These are phyloP conservation scores for Campoplex nolae DNA, from an alignment of 2,888 invertebrate species.

Conservation along the genomic window DNA sequence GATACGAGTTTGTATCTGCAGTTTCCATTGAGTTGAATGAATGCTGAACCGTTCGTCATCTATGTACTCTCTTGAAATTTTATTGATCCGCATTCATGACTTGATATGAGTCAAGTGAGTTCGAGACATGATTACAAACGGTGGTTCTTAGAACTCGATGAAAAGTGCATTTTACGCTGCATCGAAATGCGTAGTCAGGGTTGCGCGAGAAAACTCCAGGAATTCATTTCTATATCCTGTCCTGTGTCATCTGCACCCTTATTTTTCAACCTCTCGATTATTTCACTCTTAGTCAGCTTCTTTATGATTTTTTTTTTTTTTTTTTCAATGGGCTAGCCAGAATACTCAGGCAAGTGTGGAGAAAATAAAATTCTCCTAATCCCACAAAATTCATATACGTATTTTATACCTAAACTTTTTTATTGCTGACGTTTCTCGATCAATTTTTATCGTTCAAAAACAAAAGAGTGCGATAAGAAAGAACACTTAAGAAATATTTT, in stretches of 20 bases:
- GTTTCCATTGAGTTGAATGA: conserved; percentile 83
- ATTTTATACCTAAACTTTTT: conserved; percentile 10
- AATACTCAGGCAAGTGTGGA: background rate
- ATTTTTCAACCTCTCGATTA: background rate
- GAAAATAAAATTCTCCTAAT: conserved; percentile 15
- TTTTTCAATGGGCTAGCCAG: background rate
- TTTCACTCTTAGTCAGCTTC: conserved; percentile 3
- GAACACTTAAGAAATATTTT: conserved; percentile 17
- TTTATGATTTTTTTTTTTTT: background rate
- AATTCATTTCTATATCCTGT: background rate
- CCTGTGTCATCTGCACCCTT: conserved; percentile 21
- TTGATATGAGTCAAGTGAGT: background rate
- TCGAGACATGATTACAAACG: conserved; percentile 54
- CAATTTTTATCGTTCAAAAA: background rate
- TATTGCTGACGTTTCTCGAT: conserved; percentile 27
- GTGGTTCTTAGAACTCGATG: conserved; percentile 82
- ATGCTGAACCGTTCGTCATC: conserved; percentile 53
- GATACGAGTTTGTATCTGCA: conserved; percentile 70
- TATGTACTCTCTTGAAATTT: conserved; percentile 30
- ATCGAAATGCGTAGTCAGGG: conserved; percentile 67
- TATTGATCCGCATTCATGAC: conserved; percentile 5
- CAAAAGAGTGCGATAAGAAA: conserved; percentile 31
- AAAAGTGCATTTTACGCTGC: conserved; percentile 79
- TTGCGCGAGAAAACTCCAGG: conserved; percentile 67
- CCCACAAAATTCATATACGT: background rate